These are phyloP conservation scores for Sparidentex hasta DNA, from an alignment of 2,797 vertebrate species.

Conservation along the genomic window DNA sequence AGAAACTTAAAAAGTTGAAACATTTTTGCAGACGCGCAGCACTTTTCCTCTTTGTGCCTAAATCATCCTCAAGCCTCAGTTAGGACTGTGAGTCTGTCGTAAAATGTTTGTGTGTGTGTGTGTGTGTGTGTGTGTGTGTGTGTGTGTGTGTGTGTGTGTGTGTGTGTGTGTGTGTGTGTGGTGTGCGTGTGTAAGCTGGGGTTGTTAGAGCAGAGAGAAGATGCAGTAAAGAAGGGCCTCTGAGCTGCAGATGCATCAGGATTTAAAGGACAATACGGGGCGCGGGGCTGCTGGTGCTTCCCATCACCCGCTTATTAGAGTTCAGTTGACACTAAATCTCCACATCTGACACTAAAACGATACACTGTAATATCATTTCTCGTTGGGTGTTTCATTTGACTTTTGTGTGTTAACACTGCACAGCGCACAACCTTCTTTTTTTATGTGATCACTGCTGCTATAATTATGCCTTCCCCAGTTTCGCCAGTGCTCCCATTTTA, in stretches of 20 bases:
- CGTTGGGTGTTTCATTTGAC: slow-evolving; percentile 37
- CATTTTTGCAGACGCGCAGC: neutral
- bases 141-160: slow-evolving; percentile 2
- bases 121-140: slow-evolving; percentile 8
- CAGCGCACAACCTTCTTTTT: slow-evolving; percentile 30
- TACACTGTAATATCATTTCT: slow-evolving; percentile 29
- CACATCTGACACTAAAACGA: slow-evolving; percentile 56
- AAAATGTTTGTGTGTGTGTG: slow-evolving; percentile 19
- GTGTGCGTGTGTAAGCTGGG: slow-evolving; percentile 32
- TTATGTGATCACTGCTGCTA: slow-evolving; percentile 56
- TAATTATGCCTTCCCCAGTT: slow-evolving; percentile 72
- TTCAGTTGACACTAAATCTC: slow-evolving; percentile 80
- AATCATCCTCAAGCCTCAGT: slow-evolving; percentile 7
- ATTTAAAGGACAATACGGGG: slow-evolving; percentile 76
- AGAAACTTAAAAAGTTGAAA: slow-evolving; percentile 29
- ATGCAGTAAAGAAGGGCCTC: slow-evolving; percentile 73
- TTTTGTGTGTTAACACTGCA: slow-evolving; percentile 39
- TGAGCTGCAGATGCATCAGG: slow-evolving; percentile 81
- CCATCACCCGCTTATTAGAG: slow-evolving; percentile 79
- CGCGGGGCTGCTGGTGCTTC: slow-evolving; percentile 72
- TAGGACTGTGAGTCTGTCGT: slow-evolving; percentile 9
- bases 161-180: slow-evolving; percentile 7
- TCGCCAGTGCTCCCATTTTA: slow-evolving; percentile 65
- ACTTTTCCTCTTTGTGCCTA: slow-evolving; percentile 27
- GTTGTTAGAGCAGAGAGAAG: slow-evolving; percentile 57